Percentiles rank a stretch among this genome's conserved stretches.
phyloP scores from a whole-genome alignment of 2,113 vertebrate species.

The Alosa alosa region DNA sequence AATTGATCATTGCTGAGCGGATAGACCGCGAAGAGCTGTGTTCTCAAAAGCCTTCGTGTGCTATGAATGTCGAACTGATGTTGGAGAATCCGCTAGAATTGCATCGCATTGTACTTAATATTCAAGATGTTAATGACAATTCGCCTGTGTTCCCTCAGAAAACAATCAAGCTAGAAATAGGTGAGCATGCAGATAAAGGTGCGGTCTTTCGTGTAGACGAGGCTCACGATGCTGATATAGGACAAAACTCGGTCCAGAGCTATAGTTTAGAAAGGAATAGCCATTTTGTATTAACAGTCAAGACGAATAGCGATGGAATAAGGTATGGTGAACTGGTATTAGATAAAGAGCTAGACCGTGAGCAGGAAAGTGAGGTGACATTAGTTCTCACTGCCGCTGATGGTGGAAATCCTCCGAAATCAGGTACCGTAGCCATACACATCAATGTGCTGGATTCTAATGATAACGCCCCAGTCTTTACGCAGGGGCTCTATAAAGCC shows the following conservation, averaged over 20 bases:
- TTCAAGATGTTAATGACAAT: conserved; percentile 57
- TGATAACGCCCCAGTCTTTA: conserved; percentile 47
- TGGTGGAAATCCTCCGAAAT: conserved; percentile 43
- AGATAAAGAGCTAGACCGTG: conserved; percentile 59
- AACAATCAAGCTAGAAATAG: conserved; percentile 51
- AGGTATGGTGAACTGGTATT: conserved; percentile 53
- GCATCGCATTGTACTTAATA: neutral
- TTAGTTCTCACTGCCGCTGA: conserved; percentile 42
- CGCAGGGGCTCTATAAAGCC: conserved; percentile 42
- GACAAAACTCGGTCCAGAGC: conserved; percentile 53
- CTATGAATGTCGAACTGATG: conserved; percentile 27
- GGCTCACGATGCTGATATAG: conserved; percentile 52
- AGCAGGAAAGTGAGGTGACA: neutral
- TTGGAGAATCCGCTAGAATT: conserved; percentile 27
- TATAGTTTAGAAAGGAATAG: conserved; percentile 55
- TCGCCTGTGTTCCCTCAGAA: conserved; percentile 49
- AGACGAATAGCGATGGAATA: conserved; percentile 27
- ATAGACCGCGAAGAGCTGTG: conserved; percentile 66
- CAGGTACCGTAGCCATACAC: conserved; percentile 38
- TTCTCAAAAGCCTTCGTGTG: neutral
- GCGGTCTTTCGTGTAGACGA: conserved; percentile 33
- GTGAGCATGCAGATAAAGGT: conserved; percentile 13
- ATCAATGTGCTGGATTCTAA: conserved; percentile 47
- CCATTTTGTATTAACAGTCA: conserved; percentile 56
- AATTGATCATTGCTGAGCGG: conserved; percentile 52